phyloP scores from a whole-genome alignment of 2,888 invertebrate genomes.

The Idaea aversata region DNA sequence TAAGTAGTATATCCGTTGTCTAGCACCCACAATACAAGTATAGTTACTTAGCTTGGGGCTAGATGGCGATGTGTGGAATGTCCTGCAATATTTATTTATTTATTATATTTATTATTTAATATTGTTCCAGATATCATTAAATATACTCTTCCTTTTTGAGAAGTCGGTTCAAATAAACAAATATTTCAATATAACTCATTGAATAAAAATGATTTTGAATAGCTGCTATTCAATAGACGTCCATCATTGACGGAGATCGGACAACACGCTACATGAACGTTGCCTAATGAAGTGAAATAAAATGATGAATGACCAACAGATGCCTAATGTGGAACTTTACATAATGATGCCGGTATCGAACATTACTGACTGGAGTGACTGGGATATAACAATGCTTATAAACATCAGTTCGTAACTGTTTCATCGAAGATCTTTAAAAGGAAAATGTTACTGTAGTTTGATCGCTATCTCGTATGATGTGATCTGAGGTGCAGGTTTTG shows the following conservation, averaged over 20 bases:
- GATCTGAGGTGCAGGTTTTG: no score
- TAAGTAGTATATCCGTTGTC: no score
- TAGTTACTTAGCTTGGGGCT: no score
- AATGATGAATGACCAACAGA: constrained; percentile 66
- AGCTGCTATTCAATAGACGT: constrained; percentile 16
- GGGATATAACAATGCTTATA: neutral
- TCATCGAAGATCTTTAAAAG: neutral
- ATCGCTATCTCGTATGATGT: no score
- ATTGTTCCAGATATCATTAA: no score
- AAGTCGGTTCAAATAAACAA: neutral
- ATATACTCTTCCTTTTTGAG: neutral
- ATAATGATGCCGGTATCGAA: constrained; percentile 8
- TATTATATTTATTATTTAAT: no score
- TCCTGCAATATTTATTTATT: no score
- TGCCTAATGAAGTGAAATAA: constrained; percentile 73
- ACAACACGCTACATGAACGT: constrained; percentile 58
- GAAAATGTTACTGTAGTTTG: neutral
- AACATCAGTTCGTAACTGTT: neutral
- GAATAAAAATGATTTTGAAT: constrained; percentile 22
- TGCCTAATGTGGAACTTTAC: constrained; percentile 20
- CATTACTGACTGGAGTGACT: neutral
- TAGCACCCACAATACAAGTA: no score
- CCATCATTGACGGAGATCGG: constrained; percentile 38
- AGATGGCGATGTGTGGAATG: no score
- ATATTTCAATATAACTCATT: neutral